Conservation (phyloP, 2,113 vertebrate genomes). For the Siphamia tubifer region DNA sequence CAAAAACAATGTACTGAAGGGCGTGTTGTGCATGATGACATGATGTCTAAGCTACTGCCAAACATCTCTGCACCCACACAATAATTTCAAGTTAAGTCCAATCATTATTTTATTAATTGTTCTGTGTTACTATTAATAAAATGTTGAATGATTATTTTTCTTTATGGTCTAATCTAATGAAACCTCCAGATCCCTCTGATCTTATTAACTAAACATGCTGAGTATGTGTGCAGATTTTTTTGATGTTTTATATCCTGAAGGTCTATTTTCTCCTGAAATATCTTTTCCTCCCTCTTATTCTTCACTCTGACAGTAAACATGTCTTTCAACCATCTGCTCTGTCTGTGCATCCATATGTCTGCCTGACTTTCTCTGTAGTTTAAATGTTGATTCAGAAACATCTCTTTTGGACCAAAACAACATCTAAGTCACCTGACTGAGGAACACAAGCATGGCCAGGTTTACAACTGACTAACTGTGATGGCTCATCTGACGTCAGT, state of each 20-base stretch:
- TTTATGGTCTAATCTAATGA: neutral
- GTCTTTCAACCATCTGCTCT: conserved; percentile 42
- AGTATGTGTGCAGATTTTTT: neutral
- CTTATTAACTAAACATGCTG: conserved; percentile 27
- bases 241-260: conserved; percentile 45
- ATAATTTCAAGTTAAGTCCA: neutral
- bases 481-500: no score
- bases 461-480: no score
- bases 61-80: neutral
- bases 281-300: conserved; percentile 11
- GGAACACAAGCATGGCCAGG: no score
- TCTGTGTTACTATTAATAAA: neutral
- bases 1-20: neutral
- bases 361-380: neutral
- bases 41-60: neutral
- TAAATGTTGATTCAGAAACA: conserved; percentile 11
- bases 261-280: conserved; percentile 27
- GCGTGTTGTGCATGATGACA: conserved; percentile 5
- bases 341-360: conserved; percentile 3
- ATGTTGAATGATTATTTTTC: conserved; percentile 14
- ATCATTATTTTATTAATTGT: neutral
- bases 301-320: conserved; percentile 23
- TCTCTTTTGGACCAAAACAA: neutral
- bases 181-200: conserved; percentile 48
- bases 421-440: neutral